phyloP scores from a whole-genome alignment of 23 tunicate genomes.

The Trididemnum nubilum region DNA sequence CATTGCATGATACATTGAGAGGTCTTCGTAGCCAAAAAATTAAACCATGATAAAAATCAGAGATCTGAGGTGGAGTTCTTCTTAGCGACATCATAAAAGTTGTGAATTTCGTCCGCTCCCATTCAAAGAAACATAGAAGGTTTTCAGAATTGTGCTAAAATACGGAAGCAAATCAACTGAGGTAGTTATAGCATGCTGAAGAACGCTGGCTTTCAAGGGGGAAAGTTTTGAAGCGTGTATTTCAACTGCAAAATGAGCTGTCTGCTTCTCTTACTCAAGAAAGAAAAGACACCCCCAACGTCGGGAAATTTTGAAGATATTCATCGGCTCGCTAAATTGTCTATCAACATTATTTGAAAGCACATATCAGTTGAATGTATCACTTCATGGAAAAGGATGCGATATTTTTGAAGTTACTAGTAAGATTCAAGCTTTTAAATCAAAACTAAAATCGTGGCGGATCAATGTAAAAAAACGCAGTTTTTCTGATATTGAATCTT shows the following conservation, averaged over 20 bases:
- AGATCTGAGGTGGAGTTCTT: constrained; percentile 16
- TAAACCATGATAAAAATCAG: constrained; percentile 24
- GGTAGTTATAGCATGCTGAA: constrained; percentile 37
- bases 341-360: constrained; percentile 35
- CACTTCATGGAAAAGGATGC: constrained; percentile 16
- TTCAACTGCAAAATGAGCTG: constrained; percentile 44
- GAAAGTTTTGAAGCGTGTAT: constrained; percentile 47
- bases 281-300: no score
- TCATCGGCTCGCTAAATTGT: no score
- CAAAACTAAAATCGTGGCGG: constrained; percentile 34
- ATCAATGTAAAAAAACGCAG: constrained; percentile 25
- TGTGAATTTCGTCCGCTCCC: constrained; percentile 38
- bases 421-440: constrained; percentile 34
- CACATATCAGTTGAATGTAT: constrained; percentile 43
- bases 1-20: constrained; percentile 35
- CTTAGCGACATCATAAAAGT: constrained; percentile 2
- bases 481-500: constrained; percentile 30
- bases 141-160: constrained; percentile 47
- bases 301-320: no score
- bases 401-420: constrained; percentile 30
- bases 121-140: constrained; percentile 42
- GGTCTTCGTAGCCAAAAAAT: constrained; percentile 12
- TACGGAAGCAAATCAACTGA: constrained; percentile 38
- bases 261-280: constrained; percentile 43
- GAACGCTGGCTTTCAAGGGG: constrained; percentile 51